Evolutionary conservation across 2,888 invertebrate genomes (phyloP), one percentile per base, ranked within the genome.

Genomic region (Rotaria socialis): DNA sequence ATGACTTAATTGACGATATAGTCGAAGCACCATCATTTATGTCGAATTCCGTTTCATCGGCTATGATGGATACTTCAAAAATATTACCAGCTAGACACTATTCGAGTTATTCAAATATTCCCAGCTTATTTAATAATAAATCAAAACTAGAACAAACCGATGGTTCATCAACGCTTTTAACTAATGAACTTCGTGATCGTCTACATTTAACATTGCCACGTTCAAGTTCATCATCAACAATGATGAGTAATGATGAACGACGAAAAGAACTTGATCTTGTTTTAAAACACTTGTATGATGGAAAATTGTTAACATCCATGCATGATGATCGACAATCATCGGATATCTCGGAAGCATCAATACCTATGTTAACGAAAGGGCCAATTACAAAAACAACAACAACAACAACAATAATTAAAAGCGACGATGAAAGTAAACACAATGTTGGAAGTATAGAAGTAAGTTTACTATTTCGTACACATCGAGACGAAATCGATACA

Each of bases 171-270:
- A 27, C 16, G 6, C 16, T 11, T 6, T 67, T 67, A 67, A 35
- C 67, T 27, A 27, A 67, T 35, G 67, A 67, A 67, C 35, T 67
- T 5, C 67, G 67, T 67, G 67, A 67, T 35, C 67, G 67, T 67
- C 35, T 67, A 5, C 27, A 67, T 67, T 67, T 67, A 67, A 67
- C 67, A 35, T 67, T 67, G 35, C 67, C 67, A 67, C 67, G 67
- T 67, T 67, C 67, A 35, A 67, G 16, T 67, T 67, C 67, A 67
- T 67, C 67, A 35, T 6, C 27, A 19, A 67, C 67, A 35, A 35
- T 67, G 67, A 16, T 35, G 35, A 67, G 27, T 67, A 67, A 27
- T 67, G 67, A 67, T 67, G 67, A 67, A 67, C 67, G 67, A 67
- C 35, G 67, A 27, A 16, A 19, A 67, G 67, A 67, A 67, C 67